Evolutionary conservation across 2,888 invertebrate genomes (phyloP).

Genomic region (Ophraella communa): DNA sequence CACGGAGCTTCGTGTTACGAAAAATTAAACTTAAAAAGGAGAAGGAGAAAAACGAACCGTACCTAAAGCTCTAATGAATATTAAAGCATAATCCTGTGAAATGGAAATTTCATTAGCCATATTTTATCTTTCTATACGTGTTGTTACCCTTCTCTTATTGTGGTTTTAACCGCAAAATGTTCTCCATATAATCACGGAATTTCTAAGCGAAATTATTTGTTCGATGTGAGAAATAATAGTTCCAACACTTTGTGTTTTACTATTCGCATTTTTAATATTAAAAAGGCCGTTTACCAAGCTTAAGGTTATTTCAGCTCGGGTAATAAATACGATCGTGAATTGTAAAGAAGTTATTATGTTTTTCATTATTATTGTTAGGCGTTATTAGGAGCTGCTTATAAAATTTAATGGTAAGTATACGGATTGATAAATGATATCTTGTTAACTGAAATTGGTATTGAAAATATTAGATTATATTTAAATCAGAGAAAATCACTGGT

Average conservation of each 20-base stretch:
- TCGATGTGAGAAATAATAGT: neutral
- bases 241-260: neutral
- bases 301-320: neutral
- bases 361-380: no score
- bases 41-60: slow-evolving; percentile 26
- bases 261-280: neutral
- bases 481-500: no score
- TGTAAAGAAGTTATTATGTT: no score
- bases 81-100: slow-evolving; percentile 28
- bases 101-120: slow-evolving; percentile 34
- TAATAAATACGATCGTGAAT: no score
- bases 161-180: slow-evolving; percentile 1
- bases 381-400: no score
- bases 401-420: no score
- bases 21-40: no score
- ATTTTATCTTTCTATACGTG: slow-evolving; percentile 30
- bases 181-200: neutral
- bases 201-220: neutral
- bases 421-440: no score
- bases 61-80: slow-evolving; percentile 31
- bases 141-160: slow-evolving; percentile 11
- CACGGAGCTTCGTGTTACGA: neutral
- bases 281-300: neutral
- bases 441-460: no score
- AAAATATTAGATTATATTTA: no score